Conservation (phyloP, 2,797 vertebrate species). For the Semotilus atromaculatus region DNA sequence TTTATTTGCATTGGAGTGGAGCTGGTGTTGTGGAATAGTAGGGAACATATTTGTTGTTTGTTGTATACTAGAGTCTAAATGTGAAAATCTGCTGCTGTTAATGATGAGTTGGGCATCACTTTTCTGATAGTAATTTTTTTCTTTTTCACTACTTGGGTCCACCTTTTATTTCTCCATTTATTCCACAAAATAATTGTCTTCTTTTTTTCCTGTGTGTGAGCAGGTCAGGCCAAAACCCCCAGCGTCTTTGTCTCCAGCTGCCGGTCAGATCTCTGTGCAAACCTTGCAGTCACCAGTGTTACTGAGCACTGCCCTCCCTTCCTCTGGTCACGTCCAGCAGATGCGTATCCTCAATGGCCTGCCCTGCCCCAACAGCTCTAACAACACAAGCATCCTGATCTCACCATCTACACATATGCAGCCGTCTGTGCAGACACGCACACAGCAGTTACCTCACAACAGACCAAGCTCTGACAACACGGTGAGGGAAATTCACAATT, state of each 20-base stretch:
- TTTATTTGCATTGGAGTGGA: not conserved
- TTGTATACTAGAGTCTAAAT: slow-evolving; percentile 7
- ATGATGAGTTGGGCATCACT: not conserved
- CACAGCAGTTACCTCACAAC: slow-evolving; percentile 55
- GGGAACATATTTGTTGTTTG: not conserved
- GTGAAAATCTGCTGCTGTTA: not conserved
- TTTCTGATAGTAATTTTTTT: not conserved
- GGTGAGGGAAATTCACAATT: slow-evolving; percentile 3
- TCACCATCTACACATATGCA: slow-evolving; percentile 75
- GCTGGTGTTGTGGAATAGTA: not conserved
- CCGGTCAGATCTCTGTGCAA: slow-evolving; percentile 78
- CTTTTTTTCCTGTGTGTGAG: not conserved
- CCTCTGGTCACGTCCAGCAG: slow-evolving; percentile 87
- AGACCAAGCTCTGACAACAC: slow-evolving; percentile 40
- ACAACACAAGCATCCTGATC: slow-evolving; percentile 85
- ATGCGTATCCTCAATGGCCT: slow-evolving; percentile 87
- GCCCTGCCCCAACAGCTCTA: slow-evolving; percentile 29
- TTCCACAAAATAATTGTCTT: slow-evolving; percentile 9
- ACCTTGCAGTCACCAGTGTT: slow-evolving; percentile 88
- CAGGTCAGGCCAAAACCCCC: slow-evolving; percentile 89
- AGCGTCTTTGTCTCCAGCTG: slow-evolving; percentile 84
- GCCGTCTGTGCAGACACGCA: slow-evolving; percentile 73
- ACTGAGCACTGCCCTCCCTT: slow-evolving; percentile 83
- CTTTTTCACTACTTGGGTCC: not conserved
- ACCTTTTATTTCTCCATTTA: slow-evolving; percentile 4